Percentiles rank a stretch among this genome's conserved stretches.
Conservation (phyloP, 2,888 invertebrate species). For the Hedychridium roseum region DNA sequence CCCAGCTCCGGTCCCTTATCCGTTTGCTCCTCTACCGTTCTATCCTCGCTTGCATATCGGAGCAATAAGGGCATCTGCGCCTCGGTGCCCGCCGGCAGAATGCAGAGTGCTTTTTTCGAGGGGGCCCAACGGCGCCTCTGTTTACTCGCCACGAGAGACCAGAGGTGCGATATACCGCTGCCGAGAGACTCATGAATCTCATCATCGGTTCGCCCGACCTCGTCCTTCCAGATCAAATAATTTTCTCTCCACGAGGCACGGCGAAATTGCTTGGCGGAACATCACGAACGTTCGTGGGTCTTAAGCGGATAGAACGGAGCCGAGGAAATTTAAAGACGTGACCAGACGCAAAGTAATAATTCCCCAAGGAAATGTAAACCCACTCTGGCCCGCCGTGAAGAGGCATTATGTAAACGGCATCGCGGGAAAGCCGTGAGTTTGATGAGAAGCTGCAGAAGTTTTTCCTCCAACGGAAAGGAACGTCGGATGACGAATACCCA, state of each 20-base stretch:
- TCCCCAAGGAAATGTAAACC: no score
- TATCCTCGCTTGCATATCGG: conserved; percentile 6
- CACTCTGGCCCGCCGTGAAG: no score
- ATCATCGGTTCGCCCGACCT: conserved; percentile 7
- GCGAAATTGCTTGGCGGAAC: no score
- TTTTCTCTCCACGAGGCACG: no score
- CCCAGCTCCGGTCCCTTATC: conserved; percentile 15
- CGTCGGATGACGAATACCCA: conserved; percentile 36
- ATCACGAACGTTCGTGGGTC: no score
- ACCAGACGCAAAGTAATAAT: no score
- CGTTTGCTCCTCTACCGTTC: conserved; percentile 13
- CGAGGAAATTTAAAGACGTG: no score
- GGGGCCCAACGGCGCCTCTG: neutral
- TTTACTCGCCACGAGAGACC: conserved; percentile 13
- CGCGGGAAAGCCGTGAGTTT: no score
- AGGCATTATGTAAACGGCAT: no score
- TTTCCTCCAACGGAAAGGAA: conserved; percentile 19
- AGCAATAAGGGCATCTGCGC: conserved; percentile 19
- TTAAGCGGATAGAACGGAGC: no score
- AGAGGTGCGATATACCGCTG: conserved; percentile 14
- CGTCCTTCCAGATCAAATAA: no score
- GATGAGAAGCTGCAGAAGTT: no score
- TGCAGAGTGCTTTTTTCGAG: neutral
- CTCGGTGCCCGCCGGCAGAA: neutral
- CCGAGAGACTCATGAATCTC: conserved; percentile 12